A percentile compares a stretch with the other conserved stretches of the same genome.
phyloP scores from a whole-genome alignment of 2,888 invertebrate species.

The Aphodius sticticus region DNA sequence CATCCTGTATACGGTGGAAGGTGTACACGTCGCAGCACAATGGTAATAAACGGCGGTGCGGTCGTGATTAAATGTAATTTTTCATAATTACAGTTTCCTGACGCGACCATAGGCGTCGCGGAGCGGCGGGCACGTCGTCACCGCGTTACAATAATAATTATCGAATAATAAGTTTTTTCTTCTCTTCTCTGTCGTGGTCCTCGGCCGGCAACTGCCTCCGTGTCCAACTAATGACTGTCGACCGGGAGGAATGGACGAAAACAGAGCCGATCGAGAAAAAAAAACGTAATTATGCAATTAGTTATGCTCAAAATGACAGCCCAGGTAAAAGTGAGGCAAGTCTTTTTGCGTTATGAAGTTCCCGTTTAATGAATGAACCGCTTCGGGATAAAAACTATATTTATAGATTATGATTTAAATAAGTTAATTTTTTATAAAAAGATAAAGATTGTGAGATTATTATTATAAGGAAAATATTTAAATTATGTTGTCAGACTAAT shows the following conservation, averaged over 20 bases:
- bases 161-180: conserved; percentile 52
- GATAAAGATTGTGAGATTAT: too few relatives aligned
- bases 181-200: neutral
- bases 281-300: conserved; percentile 60
- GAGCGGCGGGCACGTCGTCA: conserved; percentile 50
- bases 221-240: conserved; percentile 54
- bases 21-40: neutral
- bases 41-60: conserved; percentile 19
- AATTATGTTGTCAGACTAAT: too few relatives aligned
- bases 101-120: conserved; percentile 21
- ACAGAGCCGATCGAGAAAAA: conserved; percentile 32
- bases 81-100: conserved; percentile 54
- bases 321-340: conserved; percentile 56
- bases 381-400: neutral
- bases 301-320: conserved; percentile 60
- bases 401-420: too few relatives aligned
- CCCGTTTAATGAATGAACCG: conserved; percentile 25
- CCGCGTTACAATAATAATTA: conserved; percentile 53
- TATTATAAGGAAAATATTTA: too few relatives aligned
- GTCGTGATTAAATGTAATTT: conserved; percentile 51
- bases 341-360: conserved; percentile 39
- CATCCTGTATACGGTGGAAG: conserved; percentile 7
- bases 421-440: too few relatives aligned
- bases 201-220: conserved; percentile 40
- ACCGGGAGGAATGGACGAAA: conserved; percentile 43